Conservation (phyloP, 2,113 vertebrate species). For the Rhizomys pruinosus region DNA sequence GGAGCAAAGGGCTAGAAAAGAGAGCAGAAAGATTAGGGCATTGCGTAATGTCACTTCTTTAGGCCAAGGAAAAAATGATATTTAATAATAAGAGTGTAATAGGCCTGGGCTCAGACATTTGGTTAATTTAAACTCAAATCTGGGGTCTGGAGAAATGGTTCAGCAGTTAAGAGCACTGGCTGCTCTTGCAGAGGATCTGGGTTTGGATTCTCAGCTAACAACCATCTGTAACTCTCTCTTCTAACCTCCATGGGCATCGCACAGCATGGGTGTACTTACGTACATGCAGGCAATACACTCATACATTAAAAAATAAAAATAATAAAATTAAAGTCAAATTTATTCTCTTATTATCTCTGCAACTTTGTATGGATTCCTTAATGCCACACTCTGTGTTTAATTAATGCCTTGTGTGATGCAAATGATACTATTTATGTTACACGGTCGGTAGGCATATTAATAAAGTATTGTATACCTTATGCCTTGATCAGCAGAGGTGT, state of each 20-base stretch:
- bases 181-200: too few relatives aligned
- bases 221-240: too few relatives aligned
- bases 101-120: neutral
- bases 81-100: slow-evolving; percentile 11
- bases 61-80: neutral
- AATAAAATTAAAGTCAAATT: neutral
- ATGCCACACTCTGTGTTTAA: neutral
- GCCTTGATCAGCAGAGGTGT: neutral
- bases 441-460: neutral
- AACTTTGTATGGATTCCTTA: neutral
- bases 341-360: neutral
- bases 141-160: neutral
- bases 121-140: neutral
- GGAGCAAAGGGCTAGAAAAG: neutral
- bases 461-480: neutral
- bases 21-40: neutral
- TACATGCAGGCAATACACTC: too few relatives aligned
- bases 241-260: too few relatives aligned
- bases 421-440: neutral
- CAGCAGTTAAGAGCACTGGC: too few relatives aligned
- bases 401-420: neutral
- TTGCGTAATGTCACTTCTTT: neutral
- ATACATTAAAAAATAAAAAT: neutral
- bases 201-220: too few relatives aligned
- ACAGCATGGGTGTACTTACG: too few relatives aligned